These are phyloP conservation scores for Morone chrysops DNA, from an alignment of 2,113 vertebrate genomes.

Conservation along the genomic window DNA sequence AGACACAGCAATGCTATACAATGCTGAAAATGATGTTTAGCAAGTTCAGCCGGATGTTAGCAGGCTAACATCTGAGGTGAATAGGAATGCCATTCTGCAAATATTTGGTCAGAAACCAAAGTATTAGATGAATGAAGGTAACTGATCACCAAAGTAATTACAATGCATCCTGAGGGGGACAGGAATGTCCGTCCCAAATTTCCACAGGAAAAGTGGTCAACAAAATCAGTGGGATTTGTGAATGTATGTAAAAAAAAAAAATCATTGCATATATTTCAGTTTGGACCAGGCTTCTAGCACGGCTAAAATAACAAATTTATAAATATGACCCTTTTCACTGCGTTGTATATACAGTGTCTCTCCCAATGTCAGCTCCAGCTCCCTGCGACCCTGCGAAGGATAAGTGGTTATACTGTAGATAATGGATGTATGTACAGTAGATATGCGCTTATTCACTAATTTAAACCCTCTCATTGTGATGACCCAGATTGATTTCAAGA, in stretches of 20 bases:
- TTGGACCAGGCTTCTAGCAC: background rate
- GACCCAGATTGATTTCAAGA: constrained; percentile 85
- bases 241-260: background rate
- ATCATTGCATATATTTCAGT: background rate
- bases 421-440: too few relatives aligned
- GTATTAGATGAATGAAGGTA: background rate
- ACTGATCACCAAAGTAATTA: background rate
- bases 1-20: background rate
- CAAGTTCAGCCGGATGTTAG: background rate
- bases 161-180: background rate
- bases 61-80: background rate
- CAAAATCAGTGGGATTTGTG: background rate
- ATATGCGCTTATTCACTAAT: background rate
- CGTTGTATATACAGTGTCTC: background rate
- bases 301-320: background rate
- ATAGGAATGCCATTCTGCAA: background rate
- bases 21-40: background rate
- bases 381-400: too few relatives aligned
- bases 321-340: background rate
- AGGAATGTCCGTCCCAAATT: background rate
- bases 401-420: too few relatives aligned
- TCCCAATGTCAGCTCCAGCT: too few relatives aligned
- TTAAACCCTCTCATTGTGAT: background rate
- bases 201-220: background rate
- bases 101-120: background rate